Evolutionary conservation across 2,113 vertebrate species (phyloP), one percentile per base, ranked within the genome.

Genomic region (Todiramphus chloris): DNA sequence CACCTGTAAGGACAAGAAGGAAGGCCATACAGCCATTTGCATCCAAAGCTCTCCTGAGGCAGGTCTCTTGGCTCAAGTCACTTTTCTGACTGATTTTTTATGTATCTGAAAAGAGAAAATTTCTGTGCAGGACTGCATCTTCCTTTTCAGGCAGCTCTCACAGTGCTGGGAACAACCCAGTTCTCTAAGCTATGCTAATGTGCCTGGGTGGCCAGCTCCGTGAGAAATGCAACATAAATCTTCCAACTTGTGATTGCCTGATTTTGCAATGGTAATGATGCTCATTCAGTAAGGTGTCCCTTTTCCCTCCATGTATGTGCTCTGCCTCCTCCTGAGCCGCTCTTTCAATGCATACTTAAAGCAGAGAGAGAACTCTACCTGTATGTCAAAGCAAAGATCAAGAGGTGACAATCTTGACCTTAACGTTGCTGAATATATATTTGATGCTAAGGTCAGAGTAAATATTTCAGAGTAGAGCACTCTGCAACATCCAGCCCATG

Each of bases 231-330:
- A 81, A 43, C 33, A 8, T n/a, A 46, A 70, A 86, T 23, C 56
- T 94, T 86, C 84, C 56, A 28, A 50, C 30, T 60, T 8, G 27
- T 7, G 13, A 75, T 24, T 28, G 39, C 41, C n/a, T 16, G 35
- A 37, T 21, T 70, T 46, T 79, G 46, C 67, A 93, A 70, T 67
- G 86, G 48, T 59, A 62, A 87, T 48, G 72, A 43, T 24, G 12
- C 28, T 66, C 20, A 23, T 73, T 78, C 39, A 15, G 10, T 44
- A 14, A 46, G 51, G 44, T 24, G 16, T 56, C 33, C 35, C 24
- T 51, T 60, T 91, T 27, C 75, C 31, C 31, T 44, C 20, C 30
- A 30, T 0, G 0, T 27, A 13, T 1, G 6, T n/a, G 23, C 28
- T 58, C 48, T 63, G 50, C 55, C 93, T 60, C 60, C 70, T 74